phyloP scores from a whole-genome alignment of 2,113 vertebrate genomes.

The Catharus minimus region DNA sequence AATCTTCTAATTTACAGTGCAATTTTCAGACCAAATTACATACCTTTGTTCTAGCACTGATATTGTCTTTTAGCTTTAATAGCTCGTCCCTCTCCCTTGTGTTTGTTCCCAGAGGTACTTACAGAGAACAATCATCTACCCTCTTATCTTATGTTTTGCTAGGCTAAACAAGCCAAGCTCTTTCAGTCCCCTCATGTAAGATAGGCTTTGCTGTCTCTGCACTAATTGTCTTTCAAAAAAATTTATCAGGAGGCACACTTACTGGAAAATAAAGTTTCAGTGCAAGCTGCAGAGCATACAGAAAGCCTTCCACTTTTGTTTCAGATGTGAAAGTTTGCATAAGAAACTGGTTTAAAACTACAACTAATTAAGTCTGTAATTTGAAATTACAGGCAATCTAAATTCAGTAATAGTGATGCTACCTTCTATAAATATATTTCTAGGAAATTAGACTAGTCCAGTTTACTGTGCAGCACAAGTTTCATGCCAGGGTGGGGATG shows the following conservation, averaged over 20 bases:
- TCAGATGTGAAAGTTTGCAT: neutral
- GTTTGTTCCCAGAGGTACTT: slow-evolving; percentile 22
- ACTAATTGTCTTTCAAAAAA: neutral
- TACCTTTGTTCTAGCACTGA: neutral
- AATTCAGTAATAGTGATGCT: neutral
- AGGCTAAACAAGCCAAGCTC: slow-evolving; percentile 5
- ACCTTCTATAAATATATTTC: neutral
- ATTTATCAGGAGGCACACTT: neutral
- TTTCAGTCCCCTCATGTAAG: slow-evolving; percentile 8
- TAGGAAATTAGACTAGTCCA: neutral
- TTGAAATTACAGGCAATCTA: neutral
- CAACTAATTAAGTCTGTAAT: neutral
- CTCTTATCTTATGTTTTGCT: slow-evolving; percentile 32
- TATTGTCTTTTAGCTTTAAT: slow-evolving; percentile 23
- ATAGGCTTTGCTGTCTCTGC: neutral
- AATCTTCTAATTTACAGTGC: slow-evolving; percentile 23
- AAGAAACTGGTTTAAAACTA: neutral
- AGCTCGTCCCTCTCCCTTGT: neutral
- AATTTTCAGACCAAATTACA: slow-evolving; percentile 35
- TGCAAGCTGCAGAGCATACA: neutral
- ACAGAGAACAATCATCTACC: neutral
- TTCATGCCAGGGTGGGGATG: fast-evolving
- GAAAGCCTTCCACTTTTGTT: neutral
- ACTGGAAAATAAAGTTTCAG: neutral
- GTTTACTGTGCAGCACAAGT: neutral